A percentile compares a stretch with the other conserved stretches of the same genome.
Conservation (phyloP, 2,888 invertebrate genomes). For the Hymenopus coronatus region DNA sequence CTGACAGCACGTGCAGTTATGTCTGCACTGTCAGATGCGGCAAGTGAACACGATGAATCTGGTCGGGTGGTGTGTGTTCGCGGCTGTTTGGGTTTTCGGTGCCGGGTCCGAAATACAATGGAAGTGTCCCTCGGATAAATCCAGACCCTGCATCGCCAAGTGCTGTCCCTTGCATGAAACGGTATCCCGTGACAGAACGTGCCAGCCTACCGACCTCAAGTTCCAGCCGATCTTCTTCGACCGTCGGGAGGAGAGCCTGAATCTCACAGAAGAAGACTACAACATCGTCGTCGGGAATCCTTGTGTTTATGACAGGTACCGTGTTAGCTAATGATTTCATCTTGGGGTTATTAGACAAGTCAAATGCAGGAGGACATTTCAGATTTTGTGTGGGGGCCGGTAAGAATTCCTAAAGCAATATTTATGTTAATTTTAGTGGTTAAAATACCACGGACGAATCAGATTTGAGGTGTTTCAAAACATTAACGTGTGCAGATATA, state of each 20-base stretch:
- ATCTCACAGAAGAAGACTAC: slow-evolving; percentile 50
- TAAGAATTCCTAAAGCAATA: too few relatives aligned
- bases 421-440: too few relatives aligned
- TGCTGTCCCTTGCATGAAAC: slow-evolving; percentile 55
- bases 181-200: slow-evolving; percentile 42
- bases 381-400: too few relatives aligned
- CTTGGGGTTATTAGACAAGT: too few relatives aligned
- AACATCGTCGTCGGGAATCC: slow-evolving; percentile 58
- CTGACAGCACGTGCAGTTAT: neutral
- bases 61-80: neutral
- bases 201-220: slow-evolving; percentile 44
- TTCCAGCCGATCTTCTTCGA: slow-evolving; percentile 56
- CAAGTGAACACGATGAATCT: neutral
- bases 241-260: slow-evolving; percentile 51
- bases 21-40: neutral
- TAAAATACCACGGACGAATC: too few relatives aligned
- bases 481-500: too few relatives aligned
- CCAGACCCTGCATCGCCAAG: slow-evolving; percentile 47
- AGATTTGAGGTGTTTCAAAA: too few relatives aligned
- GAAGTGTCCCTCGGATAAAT: neutral
- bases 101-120: neutral
- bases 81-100: neutral
- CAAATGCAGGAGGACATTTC: too few relatives aligned
- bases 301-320: slow-evolving; percentile 55
- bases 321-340: neutral